Base-by-base conservation (phyloP, 2,113 vertebrate genomes). In the Poicephalus meyeri region DNA sequence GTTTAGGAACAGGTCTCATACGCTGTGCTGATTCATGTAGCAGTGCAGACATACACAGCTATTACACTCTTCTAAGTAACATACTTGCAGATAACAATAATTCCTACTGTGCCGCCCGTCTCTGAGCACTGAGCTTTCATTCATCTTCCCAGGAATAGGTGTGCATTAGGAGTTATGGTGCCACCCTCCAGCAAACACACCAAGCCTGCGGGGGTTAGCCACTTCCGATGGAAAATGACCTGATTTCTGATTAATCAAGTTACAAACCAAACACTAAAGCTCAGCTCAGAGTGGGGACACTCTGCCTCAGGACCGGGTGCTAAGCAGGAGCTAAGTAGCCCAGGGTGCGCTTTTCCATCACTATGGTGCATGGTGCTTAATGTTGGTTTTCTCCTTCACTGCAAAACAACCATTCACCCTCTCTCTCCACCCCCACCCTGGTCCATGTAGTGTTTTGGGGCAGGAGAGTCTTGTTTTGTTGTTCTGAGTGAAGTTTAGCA, bases 401-500 rank as follows among this genome's bases (percentile, higher is more conserved):
- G 60, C 44, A 85, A 85, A 88, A 73, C 2, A 1, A 73, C 16
- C 13, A 42, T 39, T 74, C 41, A 55, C 87, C 76, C 84, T 64
- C 64, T 56, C 76, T 70, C 35, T 74, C 35, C 70, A 41, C 24
- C 44, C 35, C 35, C 21, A 11, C 5, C 7, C 66, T 37, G 9
- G 25, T 26, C 44, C 26, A 28, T 1, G 20, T 6, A 49, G 44
- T 33, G 21, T 68, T 94, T 88, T 46, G 44, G 82, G 44, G 52
- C 52, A 93, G 31, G 52, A 81, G 68, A 76, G 73, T 56, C 83
- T 77, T 80, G 49, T 82, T 91, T 80, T 76, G 63, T 77, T 89
- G 69, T 87, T 87, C 17, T 68, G 80, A 94, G 86, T 56, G 70
- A 88, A 87, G 47, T 72, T 95, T 68, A 72, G 65, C 73, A 79